Base-by-base conservation (phyloP, 1,140 invertebrate genomes). In the Aphidius gifuensis region DNA sequence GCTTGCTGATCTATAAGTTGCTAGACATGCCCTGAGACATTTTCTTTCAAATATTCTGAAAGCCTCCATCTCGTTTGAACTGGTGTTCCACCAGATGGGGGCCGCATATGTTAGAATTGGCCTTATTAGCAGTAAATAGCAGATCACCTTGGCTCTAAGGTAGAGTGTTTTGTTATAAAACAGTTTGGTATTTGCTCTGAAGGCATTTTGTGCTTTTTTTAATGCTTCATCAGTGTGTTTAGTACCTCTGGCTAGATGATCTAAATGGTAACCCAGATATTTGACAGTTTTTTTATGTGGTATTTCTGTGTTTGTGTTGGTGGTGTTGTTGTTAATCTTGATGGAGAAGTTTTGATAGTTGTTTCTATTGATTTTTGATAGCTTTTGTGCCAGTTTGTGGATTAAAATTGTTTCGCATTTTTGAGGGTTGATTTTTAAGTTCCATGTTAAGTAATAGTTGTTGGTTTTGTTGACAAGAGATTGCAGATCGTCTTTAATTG, bases 111-210 rank as follows among this genome's bases (percentile, higher is more conserved):
- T 68, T 11, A 66, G 16, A 1, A 68, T 54, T 0, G 66, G 69
- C n/a, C 68, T 45, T 2, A 71, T 61, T 21, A 69, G 44, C 0
- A 61, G 23, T 5, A 38, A n/a, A n/a, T 61, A 61, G 38, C 60
- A 61, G 23, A 61, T 61, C 4, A 61, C 9, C 56, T 46, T 61
- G 3, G 60, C 60, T 55, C 7, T 61, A 3, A 0, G 6, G 2
- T 54, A 32, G 2, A 61, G 5, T 9, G 4, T 3, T 44, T 61
- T 61, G 45, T 54, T 54, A 23, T 55, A 44, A n/a, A 61, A 61
- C 5, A 61, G 9, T 46, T 21, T 54, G 4, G 7, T 23, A 6
- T 44, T 11, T 5, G 51, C 50, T 48, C 38, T 46, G 11, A 45
- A 47, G 39, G 38, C 32, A 21, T 39, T 61, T 4, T 6, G 32